A percentile compares a stretch with the other conserved stretches of the same genome.
Conservation (phyloP, 2,888 invertebrate genomes). For the Nebria brevicollis region DNA sequence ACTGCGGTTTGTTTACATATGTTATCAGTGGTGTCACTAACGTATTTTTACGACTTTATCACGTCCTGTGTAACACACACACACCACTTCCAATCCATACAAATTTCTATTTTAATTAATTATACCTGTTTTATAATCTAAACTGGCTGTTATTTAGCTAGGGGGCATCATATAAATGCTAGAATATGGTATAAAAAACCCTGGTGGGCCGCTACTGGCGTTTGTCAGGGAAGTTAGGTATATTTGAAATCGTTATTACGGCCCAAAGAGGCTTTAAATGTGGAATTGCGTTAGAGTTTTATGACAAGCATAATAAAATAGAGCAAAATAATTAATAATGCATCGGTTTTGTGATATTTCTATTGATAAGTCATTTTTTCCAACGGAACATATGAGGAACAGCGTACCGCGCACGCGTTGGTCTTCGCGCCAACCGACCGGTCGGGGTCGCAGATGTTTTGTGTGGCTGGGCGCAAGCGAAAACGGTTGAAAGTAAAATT, state of each 20-base stretch:
- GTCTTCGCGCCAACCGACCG: conserved; percentile 64
- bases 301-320: not conserved
- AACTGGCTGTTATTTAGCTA: not conserved
- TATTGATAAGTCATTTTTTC: conserved; percentile 33
- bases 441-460: conserved; percentile 65
- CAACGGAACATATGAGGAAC: conserved; percentile 53
- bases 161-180: not conserved
- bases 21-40: conserved; percentile 50
- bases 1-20: conserved; percentile 58
- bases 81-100: not conserved
- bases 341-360: conserved; percentile 18
- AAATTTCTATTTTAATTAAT: not conserved
- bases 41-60: not conserved
- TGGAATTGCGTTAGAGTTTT: not conserved
- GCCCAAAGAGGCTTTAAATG: not conserved
- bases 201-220: not conserved
- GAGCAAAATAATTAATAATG: conserved; percentile 5
- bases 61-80: not conserved
- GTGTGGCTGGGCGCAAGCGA: conserved; percentile 56
- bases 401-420: conserved; percentile 57
- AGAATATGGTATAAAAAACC: not conserved
- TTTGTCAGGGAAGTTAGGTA: conserved; percentile 50
- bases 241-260: conserved; percentile 27
- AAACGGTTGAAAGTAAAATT: conserved; percentile 54
- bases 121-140: not conserved